Conservation (phyloP, 2,113 vertebrate genomes). For the Peucedramus taeniatus region DNA sequence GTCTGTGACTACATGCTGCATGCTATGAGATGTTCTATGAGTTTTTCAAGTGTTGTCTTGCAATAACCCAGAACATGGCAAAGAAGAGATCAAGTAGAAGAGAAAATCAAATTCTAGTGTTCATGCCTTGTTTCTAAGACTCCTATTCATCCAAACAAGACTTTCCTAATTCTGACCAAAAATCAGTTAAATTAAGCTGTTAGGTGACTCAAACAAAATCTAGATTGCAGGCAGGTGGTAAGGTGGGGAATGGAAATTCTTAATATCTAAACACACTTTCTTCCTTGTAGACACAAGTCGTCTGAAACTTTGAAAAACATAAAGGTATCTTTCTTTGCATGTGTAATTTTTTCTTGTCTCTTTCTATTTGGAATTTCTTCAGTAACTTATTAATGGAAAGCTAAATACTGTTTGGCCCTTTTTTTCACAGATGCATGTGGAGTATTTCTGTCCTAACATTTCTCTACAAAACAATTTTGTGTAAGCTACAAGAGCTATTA, state of each 20-base stretch:
- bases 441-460: neutral
- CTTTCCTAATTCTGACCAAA: neutral
- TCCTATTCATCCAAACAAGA: neutral
- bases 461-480: neutral
- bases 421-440: neutral
- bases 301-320: neutral
- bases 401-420: neutral
- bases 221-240: rapidly evolving
- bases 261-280: neutral
- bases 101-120: neutral
- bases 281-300: neutral
- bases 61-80: neutral
- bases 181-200: neutral
- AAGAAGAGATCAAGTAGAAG: neutral
- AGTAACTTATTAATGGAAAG: neutral
- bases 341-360: neutral
- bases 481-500: neutral
- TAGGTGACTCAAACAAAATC: neutral
- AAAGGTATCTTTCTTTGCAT: neutral
- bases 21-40: neutral
- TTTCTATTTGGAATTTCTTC: neutral
- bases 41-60: neutral
- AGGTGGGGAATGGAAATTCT: neutral
- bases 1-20: neutral
- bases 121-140: neutral